Evolutionary conservation across 1,140 invertebrate species (phyloP), one percentile per base, ranked within the genome.

Genomic region (Luehdorfia chinensis): DNA sequence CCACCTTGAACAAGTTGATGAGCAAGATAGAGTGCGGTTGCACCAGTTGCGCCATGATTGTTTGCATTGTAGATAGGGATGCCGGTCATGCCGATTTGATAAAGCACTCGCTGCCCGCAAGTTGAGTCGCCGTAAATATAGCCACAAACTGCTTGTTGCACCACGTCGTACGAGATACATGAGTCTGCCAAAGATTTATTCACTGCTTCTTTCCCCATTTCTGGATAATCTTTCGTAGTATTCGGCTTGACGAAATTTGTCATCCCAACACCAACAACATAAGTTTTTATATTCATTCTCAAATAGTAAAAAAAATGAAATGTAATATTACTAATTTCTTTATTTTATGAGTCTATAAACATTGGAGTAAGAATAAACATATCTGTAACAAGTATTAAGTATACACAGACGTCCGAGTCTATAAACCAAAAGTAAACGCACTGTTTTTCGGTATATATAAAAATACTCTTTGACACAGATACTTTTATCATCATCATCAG

Each of bases 61-160:
- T 99, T 99, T 0, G 98, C 97, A 89, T 99, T 99, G 86, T 95
- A 97, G 50, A 99, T 93, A 5, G 98, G 98, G 62, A 99, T 98
- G 13, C 97, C 98, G 30, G 93, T 98, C 90, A 99, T 92, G 23
- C 98, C 98, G 27, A 99, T 87, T 78, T 97, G 93, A 83, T 99
- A 99, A 1, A 99, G 65, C 0, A 96, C 94, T 59, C 97, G 89
- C 88, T 99, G 98, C 1, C 98, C 98, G 87, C 93, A 94, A 7
- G 97, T 97, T 1, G 98, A 98, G 75, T 99, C 98, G 4, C 97
- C 98, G 78, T 96, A 98, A 7, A 98, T 96, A 86, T 98, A 99
- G 8, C 97, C 97, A 53, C 95, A 96, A 55, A 93, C 92, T 2
- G 96, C 97, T 83, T 98, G 95, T 76, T 98, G 90, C 1, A 99